Evolutionary conservation across 2,888 invertebrate genomes (phyloP), one percentile per base, ranked within the genome.

Genomic region (Ernsta delagoae): DNA sequence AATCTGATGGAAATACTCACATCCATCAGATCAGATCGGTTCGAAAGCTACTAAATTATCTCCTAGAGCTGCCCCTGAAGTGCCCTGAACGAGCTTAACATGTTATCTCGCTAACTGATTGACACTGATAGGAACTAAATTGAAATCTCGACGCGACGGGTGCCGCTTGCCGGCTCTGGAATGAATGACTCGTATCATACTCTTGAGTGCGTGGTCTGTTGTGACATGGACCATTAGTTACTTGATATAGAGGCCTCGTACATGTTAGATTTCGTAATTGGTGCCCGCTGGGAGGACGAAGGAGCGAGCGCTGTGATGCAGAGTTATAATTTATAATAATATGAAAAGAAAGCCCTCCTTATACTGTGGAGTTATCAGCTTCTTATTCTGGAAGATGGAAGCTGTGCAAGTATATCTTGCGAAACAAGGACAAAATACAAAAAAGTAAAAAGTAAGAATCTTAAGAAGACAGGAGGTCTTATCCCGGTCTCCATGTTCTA

Each of bases 141-240:
- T 67, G 67, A 67, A 67, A 61, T 61, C 67, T 67, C 67, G 61
- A 56, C 61, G 67, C 61, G 67, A 67, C n/a, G n/a, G n/a, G n/a
- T n/a, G n/a, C n/a, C n/a, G n/a, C n/a, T n/a, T 48, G n/a, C 36
- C 56, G 56, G 56, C 67, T 67, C 45, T 12, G 60, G 3, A 36
- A 67, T 39, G 60, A 61, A 61, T 56, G 61, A 56, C 61, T 61
- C 61, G 39, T 45, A 61, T 61, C 56, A 48, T 41, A n/a, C n/a
- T n/a, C n/a, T n/a, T n/a, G n/a, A n/a, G n/a, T 24, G 56, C 67
- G 61, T 61, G 67, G 61, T 67, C 61, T 61, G 67, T 61, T 61
- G 61, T 67, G 67, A 67, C 67, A 67, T 54, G 16, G 11, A 56
- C n/a, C 67, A 67, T 67, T 67, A 67, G 53, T 67, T 56, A 61